Percentiles rank a stretch among this genome's conserved stretches.
These are phyloP conservation scores for Caenorhabditis plicata DNA, from an alignment of 2,888 invertebrate species.

Conservation along the genomic window DNA sequence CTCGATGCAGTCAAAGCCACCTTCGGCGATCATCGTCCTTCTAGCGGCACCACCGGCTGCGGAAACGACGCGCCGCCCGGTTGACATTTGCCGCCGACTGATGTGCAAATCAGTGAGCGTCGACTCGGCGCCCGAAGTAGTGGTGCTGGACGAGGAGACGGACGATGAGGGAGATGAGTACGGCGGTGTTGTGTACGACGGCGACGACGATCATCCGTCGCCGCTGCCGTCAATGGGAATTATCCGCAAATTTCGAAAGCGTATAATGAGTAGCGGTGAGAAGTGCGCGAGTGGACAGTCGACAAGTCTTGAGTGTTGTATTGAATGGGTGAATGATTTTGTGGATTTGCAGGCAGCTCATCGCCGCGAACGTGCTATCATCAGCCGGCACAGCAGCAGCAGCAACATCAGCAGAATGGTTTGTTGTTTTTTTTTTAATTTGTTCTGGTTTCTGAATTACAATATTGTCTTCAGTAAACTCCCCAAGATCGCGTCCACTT, in stretches of 20 bases:
- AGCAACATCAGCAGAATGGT: background rate
- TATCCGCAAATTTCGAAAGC: slow-evolving; percentile 40
- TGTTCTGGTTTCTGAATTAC: slow-evolving; percentile 1
- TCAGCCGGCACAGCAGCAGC: no score
- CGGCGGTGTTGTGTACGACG: no score
- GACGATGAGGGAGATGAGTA: slow-evolving; percentile 23
- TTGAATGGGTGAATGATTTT: background rate
- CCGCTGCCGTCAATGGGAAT: slow-evolving; percentile 37
- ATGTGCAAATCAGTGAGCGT: background rate
- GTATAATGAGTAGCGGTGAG: slow-evolving; percentile 31
- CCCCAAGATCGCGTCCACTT: slow-evolving; percentile 43
- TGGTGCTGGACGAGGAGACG: slow-evolving; percentile 8
- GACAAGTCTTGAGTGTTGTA: background rate
- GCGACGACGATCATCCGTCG: slow-evolving; percentile 35
- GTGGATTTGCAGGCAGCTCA: background rate
- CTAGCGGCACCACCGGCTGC: slow-evolving; percentile 9
- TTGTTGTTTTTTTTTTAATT: slow-evolving; percentile 2
- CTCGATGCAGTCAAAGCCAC: no score
- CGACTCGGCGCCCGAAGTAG: background rate
- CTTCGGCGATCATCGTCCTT: slow-evolving; percentile 19
- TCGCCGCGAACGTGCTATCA: background rate
- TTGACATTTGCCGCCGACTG: no score
- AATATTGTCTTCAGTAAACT: slow-evolving; percentile 2
- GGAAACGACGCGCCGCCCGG: no score
- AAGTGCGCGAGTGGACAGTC: background rate